Conservation (phyloP, 1,140 invertebrate species). For the Cydia splendana region DNA sequence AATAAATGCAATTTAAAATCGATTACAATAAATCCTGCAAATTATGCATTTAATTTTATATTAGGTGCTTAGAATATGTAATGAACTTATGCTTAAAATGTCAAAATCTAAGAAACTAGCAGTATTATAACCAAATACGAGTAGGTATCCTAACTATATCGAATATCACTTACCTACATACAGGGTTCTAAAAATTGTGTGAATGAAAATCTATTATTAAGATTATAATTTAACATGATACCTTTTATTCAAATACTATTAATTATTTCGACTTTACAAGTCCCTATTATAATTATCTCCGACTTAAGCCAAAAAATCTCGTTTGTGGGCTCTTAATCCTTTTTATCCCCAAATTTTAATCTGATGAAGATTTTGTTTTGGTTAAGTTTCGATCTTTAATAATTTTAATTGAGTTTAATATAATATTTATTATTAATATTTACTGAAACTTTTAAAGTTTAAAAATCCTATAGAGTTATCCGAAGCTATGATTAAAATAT, state of each 20-base stretch:
- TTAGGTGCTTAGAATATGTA: too few species aligned
- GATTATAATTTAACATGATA: too few species aligned
- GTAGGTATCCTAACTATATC: neutral
- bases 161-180: neutral
- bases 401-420: neutral
- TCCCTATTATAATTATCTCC: neutral
- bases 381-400: neutral
- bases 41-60: too few species aligned
- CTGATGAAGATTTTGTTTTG: neutral
- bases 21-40: too few species aligned
- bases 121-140: too few species aligned
- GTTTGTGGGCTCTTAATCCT: slow-evolving; percentile 11
- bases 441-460: neutral
- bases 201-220: too few species aligned
- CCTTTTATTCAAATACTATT: neutral
- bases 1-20: too few species aligned
- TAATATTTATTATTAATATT: neutral
- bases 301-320: slow-evolving; percentile 11
- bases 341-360: slow-evolving; percentile 9
- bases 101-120: too few species aligned
- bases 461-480: neutral
- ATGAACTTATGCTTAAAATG: too few species aligned
- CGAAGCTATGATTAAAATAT: too few species aligned
- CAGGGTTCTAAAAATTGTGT: too few species aligned
- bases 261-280: neutral